These are phyloP conservation scores for Zaprionus obscuricornis DNA, from an alignment of 2,888 invertebrate species.

Conservation along the genomic window DNA sequence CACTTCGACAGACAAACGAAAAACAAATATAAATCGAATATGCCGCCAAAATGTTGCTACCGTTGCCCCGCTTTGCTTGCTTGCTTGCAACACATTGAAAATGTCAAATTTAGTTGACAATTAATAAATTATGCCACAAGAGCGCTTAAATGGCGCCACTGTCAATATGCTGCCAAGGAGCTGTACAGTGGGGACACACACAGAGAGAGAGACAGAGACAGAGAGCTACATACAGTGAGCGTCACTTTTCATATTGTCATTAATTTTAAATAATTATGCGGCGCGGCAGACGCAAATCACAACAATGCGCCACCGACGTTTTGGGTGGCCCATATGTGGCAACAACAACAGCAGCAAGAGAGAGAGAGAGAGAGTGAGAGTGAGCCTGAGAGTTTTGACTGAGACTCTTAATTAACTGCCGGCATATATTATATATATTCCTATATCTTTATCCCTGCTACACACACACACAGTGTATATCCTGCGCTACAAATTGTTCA, in stretches of 20 bases:
- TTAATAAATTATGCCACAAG: constrained; percentile 80
- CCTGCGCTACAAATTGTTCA: constrained; percentile 76
- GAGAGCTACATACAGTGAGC: constrained; percentile 18
- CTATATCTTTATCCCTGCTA: no score
- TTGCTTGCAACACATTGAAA: constrained; percentile 77
- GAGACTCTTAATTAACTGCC: constrained; percentile 71
- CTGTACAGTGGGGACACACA: not conserved
- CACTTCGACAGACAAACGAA: constrained; percentile 76
- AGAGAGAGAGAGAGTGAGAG: not conserved
- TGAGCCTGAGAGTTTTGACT: not conserved
- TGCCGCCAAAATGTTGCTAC: constrained; percentile 48
- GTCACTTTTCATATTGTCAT: constrained; percentile 69
- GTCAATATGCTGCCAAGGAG: no score
- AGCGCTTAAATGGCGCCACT: constrained; percentile 81
- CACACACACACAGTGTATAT: constrained; percentile 28
- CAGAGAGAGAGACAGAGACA: constrained; percentile 1
- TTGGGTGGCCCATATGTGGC: constrained; percentile 69
- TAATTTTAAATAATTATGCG: constrained; percentile 77
- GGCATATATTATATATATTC: constrained; percentile 6
- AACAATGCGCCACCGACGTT: constrained; percentile 57
- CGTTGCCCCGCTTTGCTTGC: constrained; percentile 30
- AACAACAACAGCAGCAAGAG: not conserved
- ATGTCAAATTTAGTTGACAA: constrained; percentile 83
- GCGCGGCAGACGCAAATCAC: constrained; percentile 60
- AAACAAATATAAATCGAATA: constrained; percentile 76